phyloP scores from a whole-genome alignment of 2,113 vertebrate species.

The Antechinus stuartii region DNA sequence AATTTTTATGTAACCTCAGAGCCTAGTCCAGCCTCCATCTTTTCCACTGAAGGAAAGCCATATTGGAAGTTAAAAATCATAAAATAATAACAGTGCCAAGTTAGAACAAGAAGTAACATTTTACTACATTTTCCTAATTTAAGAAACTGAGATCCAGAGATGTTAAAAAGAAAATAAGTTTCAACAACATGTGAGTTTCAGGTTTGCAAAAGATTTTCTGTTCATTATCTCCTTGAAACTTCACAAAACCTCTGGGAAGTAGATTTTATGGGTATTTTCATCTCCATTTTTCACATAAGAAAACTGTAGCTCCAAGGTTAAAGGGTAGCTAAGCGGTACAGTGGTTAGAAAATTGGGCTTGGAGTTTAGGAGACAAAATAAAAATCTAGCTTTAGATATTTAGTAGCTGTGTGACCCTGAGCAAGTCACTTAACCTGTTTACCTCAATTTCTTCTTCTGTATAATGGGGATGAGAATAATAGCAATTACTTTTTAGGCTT shows the following conservation, averaged over 20 bases:
- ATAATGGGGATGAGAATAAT: not conserved
- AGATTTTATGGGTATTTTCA: not conserved
- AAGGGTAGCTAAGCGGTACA: not conserved
- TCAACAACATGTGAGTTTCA: not conserved
- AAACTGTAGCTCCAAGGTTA: not conserved
- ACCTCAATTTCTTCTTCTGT: not conserved
- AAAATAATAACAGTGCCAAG: not conserved
- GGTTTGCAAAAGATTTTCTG: not conserved
- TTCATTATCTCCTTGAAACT: not conserved
- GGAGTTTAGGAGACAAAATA: not conserved
- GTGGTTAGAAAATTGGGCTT: not conserved
- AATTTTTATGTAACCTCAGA: constrained; percentile 51
- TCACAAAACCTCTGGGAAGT: not conserved
- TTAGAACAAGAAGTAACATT: not conserved
- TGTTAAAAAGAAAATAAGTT: not conserved
- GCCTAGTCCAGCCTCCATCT: constrained; percentile 19
- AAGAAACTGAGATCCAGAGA: not conserved
- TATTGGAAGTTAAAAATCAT: constrained; percentile 55
- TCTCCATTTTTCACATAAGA: not conserved
- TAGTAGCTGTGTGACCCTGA: not conserved
- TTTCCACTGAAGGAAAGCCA: constrained; percentile 62
- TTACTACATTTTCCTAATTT: not conserved
- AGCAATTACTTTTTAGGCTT: not conserved
- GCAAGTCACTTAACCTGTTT: not conserved
- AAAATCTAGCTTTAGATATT: not conserved